Conservation (phyloP, 2,888 invertebrate species). For the Ochlodes sylvanus region DNA sequence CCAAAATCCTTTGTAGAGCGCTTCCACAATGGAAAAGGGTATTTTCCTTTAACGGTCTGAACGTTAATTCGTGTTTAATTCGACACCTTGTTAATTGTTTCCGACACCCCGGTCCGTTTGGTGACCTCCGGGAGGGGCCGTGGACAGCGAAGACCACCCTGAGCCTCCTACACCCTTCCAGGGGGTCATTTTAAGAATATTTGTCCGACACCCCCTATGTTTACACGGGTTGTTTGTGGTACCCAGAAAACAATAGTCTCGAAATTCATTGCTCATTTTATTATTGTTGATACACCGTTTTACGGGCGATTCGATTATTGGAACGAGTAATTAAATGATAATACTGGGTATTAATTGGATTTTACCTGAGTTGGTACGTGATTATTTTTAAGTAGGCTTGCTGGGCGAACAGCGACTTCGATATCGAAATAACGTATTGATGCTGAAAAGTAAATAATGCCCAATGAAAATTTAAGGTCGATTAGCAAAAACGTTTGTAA, state of each 20-base stretch:
- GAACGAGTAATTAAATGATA: conserved; percentile 84
- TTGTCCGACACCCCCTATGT: conserved; percentile 78
- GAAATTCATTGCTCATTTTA: conserved; percentile 85
- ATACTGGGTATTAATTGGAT: conserved; percentile 82
- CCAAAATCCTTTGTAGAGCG: conserved; percentile 81
- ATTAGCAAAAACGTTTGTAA: no score
- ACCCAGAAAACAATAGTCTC: conserved; percentile 84
- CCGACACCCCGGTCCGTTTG: conserved; percentile 79
- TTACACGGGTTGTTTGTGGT: conserved; percentile 83
- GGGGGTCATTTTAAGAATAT: conserved; percentile 84
- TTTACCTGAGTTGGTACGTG: conserved; percentile 70
- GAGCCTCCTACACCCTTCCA: conserved; percentile 61
- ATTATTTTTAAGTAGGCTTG: conserved; percentile 60
- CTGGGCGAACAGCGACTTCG: conserved; percentile 44
- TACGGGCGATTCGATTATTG: conserved; percentile 84
- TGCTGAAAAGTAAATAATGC: conserved; percentile 4
- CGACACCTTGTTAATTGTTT: conserved; percentile 86
- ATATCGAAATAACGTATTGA: conserved; percentile 38
- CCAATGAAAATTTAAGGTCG: background rate
- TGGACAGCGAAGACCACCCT: conserved; percentile 67
- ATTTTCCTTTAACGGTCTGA: conserved; percentile 80
- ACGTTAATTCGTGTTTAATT: conserved; percentile 85
- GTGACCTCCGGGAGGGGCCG: conserved; percentile 75
- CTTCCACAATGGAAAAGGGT: conserved; percentile 82
- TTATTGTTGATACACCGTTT: conserved; percentile 84